phyloP scores from a whole-genome alignment of 2,113 vertebrate species.

The Emydocephalus ijimae region DNA sequence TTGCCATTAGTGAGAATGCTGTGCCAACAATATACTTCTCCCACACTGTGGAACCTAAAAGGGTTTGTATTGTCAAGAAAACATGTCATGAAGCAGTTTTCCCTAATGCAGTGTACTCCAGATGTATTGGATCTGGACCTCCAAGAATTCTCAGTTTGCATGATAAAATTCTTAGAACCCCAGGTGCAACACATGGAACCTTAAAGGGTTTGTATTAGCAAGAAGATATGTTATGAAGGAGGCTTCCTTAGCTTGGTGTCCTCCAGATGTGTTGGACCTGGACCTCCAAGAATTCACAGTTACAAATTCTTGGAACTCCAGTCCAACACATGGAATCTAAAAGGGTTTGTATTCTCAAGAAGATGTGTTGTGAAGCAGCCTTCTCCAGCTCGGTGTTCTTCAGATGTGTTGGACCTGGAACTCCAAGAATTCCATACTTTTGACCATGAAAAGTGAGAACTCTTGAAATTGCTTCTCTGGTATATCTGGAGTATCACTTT shows the following conservation, averaged over 20 bases:
- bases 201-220: too few species aligned
- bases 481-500: not conserved
- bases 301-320: too few species aligned
- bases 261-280: not conserved
- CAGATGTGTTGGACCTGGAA: not conserved
- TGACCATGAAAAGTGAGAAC: not conserved
- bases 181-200: too few species aligned
- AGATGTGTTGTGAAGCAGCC: too few species aligned
- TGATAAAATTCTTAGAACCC: too few species aligned
- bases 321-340: constrained; percentile 77
- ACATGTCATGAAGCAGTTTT: too few species aligned
- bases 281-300: not conserved
- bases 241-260: too few species aligned
- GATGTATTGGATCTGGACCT: not conserved
- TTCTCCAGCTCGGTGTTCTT: not conserved
- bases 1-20: constrained; percentile 58
- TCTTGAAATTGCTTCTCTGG: not conserved
- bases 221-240: too few species aligned
- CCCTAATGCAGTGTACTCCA: not conserved
- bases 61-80: constrained; percentile 69
- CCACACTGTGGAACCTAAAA: constrained; percentile 94
- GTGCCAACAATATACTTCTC: constrained; percentile 91
- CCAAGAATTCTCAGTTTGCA: not conserved
- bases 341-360: constrained; percentile 72
- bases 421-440: not conserved